Evolutionary conservation across 1,140 invertebrate species (phyloP).

Genomic region (Coptotermes formosanus): DNA sequence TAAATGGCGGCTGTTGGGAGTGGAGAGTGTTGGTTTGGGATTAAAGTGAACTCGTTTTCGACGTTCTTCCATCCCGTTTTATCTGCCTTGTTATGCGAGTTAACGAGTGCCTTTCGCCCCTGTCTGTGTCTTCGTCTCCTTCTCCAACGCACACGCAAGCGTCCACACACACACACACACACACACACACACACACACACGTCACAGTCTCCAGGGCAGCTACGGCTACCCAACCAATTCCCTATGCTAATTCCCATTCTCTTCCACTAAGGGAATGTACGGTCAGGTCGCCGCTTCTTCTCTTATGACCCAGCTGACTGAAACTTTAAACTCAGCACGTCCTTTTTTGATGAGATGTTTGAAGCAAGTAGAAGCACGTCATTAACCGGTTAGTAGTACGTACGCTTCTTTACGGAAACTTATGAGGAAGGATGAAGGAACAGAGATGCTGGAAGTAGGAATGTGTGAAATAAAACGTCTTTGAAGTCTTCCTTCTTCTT

Average conservation of each 20-base stretch:
- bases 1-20: not conserved
- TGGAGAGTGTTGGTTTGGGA: conserved; percentile 7
- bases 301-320: not conserved
- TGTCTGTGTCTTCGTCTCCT: not conserved
- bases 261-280: not conserved
- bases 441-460: not conserved
- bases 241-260: conserved; percentile 6
- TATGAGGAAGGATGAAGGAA: not conserved
- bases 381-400: not conserved
- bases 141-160: not conserved
- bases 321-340: not conserved
- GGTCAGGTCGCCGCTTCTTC: not conserved
- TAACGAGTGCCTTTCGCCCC: not conserved
- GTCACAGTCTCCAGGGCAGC: not conserved
- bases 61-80: conserved; percentile 5
- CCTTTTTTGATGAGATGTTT: conserved; percentile 16
- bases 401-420: not conserved
- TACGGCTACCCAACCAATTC: not conserved
- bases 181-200: not conserved
- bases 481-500: not conserved
- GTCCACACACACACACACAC: not conserved
- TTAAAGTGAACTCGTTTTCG: not conserved
- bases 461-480: not conserved
- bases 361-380: not conserved
- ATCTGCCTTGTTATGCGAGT: conserved; percentile 13